These are phyloP conservation scores for Haliclystus octoradiatus DNA, from an alignment of 30 jellyfish, hydroid and myxozoan genomes.

Conservation along the genomic window DNA sequence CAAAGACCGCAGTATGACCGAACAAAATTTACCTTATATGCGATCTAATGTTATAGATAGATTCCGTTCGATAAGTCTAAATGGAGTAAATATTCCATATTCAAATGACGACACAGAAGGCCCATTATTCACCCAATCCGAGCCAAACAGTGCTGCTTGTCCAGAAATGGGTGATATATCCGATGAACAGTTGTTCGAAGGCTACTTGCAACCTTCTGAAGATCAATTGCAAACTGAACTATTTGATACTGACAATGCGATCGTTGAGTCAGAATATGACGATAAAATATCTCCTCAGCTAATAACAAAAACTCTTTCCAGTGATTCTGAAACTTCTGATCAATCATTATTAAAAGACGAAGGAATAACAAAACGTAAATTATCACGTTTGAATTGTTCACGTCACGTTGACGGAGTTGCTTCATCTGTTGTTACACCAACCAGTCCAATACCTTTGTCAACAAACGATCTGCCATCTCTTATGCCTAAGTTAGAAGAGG, in stretches of 20 bases:
- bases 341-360: background rate
- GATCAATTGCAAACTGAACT: background rate
- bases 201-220: background rate
- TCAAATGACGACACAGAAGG: background rate
- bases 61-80: background rate
- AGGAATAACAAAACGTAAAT: background rate
- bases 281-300: background rate
- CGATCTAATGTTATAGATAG: no score
- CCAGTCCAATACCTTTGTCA: background rate
- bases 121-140: background rate
- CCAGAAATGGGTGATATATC: background rate
- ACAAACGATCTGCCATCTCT: background rate
- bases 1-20: background rate
- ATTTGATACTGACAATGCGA: background rate
- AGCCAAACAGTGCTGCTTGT: background rate
- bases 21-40: background rate
- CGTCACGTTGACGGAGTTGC: background rate
- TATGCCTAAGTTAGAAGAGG: no score
- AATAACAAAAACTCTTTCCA: background rate
- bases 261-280: background rate
- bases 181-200: background rate
- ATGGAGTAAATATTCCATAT: background rate
- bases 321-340: background rate
- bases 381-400: background rate
- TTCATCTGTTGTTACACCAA: background rate